Conservation (phyloP, 1,140 invertebrate species). For the Latrodectus geometricus region DNA sequence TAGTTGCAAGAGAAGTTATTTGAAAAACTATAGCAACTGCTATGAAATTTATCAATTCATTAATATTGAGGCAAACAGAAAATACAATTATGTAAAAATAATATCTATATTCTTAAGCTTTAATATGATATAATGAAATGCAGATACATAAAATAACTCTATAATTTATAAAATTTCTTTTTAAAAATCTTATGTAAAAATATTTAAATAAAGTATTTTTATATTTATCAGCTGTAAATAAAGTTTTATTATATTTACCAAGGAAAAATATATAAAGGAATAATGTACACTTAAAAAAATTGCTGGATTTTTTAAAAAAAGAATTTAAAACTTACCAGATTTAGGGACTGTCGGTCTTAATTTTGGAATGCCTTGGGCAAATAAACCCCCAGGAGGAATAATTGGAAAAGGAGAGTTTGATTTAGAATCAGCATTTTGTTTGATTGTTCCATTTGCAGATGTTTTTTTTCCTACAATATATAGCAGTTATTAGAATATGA, state of each 20-base stretch:
- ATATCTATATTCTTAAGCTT: too few species aligned
- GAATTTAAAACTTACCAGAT: conserved; percentile 7
- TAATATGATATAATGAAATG: too few species aligned
- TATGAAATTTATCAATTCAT: too few species aligned
- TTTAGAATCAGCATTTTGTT: conserved; percentile 19
- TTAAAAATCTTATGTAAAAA: too few species aligned
- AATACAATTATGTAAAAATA: too few species aligned
- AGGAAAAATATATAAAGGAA: neutral
- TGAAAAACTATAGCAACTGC: too few species aligned
- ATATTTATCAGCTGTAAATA: too few species aligned
- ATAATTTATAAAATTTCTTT: too few species aligned
- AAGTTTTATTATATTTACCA: neutral
- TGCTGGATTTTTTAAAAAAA: neutral
- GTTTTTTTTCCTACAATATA: conserved; percentile 13
- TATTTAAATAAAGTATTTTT: too few species aligned
- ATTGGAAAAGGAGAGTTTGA: conserved; percentile 41
- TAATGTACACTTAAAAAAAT: neutral
- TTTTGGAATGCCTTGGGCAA: conserved; percentile 62
- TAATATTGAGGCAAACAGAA: too few species aligned
- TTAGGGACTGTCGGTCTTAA: conserved; percentile 41
- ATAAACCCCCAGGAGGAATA: conserved; percentile 55
- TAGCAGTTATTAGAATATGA: neutral
- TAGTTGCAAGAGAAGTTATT: too few species aligned
- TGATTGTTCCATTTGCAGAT: conserved; percentile 19
- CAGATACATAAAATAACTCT: too few species aligned